Evolutionary conservation across 1,140 invertebrate species (phyloP), one percentile per base, ranked within the genome.

Genomic region (Drosophila pseudoobscura): DNA sequence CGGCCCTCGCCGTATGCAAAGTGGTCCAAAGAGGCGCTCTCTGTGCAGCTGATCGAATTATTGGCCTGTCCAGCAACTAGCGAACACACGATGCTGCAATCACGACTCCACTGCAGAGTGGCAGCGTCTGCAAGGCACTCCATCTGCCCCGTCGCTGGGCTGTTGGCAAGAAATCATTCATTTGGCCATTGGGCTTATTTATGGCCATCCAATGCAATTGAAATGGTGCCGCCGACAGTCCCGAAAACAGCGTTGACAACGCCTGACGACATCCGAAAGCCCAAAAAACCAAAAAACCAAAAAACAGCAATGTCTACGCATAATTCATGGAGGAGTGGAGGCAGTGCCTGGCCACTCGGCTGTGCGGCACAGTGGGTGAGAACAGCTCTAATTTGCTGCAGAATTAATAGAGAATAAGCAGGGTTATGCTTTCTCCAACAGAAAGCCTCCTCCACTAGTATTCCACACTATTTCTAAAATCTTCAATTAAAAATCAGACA

Each of bases 201-300:
- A 85, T 85, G 80, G 68, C 22, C 78, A 80, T 85, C 80, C 80
- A 75, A 75, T 78, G 74, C 80, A 87, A 78, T 82, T 68, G 68
- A 62, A 87, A 87, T 87, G 63, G 49, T 69, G 80, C 78, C 64
- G 70, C 57, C 62, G 66, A 35, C 35, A 39, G 51, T 4, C 29
- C 44, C 63, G 46, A 69, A 69, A 57, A 68, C 54, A 76, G 52
- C 55, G 70, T 75, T 75, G 80, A 62, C 63, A 79, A 79, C 70
- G 63, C 65, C 43, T 69, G 76, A 26, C 24, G 24, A 26, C 24
- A 26, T 5, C 24, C 24, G 5, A 65, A 57, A 71, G 65, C 60
- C 64, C 44, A n/a, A 56, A 41, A 50, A 15, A 46, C 20, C 44
- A 15, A 15, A 15, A 15, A 15, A 15, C 0, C 15, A 65, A n/a